These are phyloP conservation scores for Catagonus wagneri DNA, from an alignment of 2,113 vertebrate species.

Conservation along the genomic window DNA sequence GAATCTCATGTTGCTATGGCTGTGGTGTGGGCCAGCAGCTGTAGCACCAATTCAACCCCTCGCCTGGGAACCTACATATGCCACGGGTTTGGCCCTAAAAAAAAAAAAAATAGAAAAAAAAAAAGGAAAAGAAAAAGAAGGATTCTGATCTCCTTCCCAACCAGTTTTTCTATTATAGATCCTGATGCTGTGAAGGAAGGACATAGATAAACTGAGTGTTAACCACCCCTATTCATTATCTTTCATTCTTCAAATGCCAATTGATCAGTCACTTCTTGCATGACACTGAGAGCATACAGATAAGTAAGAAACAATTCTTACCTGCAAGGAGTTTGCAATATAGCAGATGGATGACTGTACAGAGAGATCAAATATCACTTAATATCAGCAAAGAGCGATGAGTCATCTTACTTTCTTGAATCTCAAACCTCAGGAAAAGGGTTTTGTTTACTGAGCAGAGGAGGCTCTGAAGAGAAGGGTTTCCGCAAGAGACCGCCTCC, in stretches of 20 bases:
- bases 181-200: neutral
- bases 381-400: neutral
- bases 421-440: slow-evolving; percentile 2
- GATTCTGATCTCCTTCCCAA: neutral
- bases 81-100: too few species aligned
- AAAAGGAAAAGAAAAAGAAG: neutral
- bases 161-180: neutral
- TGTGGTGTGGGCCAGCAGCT: too few species aligned
- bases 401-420: slow-evolving; percentile 12
- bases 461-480: neutral
- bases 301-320: neutral
- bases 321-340: neutral
- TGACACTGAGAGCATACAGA: neutral
- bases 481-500: neutral
- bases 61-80: too few species aligned
- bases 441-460: slow-evolving; percentile 16
- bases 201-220: neutral
- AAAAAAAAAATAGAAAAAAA: too few species aligned
- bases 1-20: too few species aligned
- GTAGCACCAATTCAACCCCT: too few species aligned
- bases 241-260: neutral
- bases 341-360: neutral
- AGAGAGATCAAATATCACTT: neutral
- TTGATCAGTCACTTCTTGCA: neutral
- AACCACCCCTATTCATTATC: neutral